Conservation (phyloP, 2,113 vertebrate species). For the Hydrochoerus hydrochaeris region DNA sequence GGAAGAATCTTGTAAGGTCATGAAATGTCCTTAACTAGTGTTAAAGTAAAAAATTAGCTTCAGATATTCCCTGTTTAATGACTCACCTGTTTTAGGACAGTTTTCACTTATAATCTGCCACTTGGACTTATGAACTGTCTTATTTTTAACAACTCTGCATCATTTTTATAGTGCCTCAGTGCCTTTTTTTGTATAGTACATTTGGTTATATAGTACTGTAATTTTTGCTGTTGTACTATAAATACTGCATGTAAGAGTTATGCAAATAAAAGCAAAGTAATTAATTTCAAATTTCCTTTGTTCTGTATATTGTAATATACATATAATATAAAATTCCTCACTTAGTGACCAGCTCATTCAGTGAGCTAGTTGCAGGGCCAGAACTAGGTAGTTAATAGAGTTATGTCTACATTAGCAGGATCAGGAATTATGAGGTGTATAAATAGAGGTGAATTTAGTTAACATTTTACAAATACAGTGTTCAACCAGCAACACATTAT, state of each 20-base stretch:
- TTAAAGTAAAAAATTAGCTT: constrained; percentile 25
- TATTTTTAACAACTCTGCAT: not conserved
- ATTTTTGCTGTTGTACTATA: not conserved
- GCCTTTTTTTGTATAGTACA: not conserved
- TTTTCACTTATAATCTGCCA: not conserved
- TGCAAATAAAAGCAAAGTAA: not conserved
- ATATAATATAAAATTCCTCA: not conserved
- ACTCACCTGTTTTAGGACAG: not conserved
- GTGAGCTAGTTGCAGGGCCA: not conserved
- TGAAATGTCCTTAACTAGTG: not conserved
- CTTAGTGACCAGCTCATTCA: not conserved
- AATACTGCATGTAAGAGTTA: not conserved
- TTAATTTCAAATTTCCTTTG: not conserved
- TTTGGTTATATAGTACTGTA: not conserved
- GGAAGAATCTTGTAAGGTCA: not conserved
- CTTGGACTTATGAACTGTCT: not conserved
- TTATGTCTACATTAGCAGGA: not conserved
- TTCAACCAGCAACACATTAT: constrained; percentile 59
- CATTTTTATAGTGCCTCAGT: not conserved
- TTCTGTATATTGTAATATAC: not conserved
- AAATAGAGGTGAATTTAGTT: constrained; percentile 46
- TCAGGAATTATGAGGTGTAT: not conserved
- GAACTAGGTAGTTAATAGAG: not conserved
- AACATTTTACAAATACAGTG: constrained; percentile 51
- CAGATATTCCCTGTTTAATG: not conserved